Conservation (phyloP, 2,113 vertebrate genomes). For the Microtus richardsoni region DNA sequence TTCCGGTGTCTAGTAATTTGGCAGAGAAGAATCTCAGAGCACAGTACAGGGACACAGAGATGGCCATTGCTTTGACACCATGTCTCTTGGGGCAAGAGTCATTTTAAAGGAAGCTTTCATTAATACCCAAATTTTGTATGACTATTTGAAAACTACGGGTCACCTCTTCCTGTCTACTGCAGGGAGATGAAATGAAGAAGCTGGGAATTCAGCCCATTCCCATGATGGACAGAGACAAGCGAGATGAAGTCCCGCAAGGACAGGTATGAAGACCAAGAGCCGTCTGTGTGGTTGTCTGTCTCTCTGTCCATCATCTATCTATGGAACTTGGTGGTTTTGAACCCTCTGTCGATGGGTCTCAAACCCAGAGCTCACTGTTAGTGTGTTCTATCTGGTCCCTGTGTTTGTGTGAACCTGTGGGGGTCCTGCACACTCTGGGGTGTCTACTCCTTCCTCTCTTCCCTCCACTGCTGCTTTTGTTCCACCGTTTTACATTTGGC, state of each 20-base stretch:
- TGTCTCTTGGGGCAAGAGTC: neutral
- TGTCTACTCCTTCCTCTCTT: neutral
- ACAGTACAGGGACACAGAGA: neutral
- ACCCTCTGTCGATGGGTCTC: neutral
- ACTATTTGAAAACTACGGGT: neutral
- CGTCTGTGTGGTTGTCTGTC: neutral
- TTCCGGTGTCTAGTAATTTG: no score
- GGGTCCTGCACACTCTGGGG: neutral
- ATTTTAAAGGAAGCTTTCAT: neutral
- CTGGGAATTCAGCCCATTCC: conserved; percentile 97
- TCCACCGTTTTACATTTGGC: neutral
- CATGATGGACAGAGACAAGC: conserved; percentile 99
- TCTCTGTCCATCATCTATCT: neutral
- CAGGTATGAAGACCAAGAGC: conserved; percentile 88
- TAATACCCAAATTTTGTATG: neutral
- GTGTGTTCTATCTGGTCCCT: neutral
- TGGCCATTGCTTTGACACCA: no score
- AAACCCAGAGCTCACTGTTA: no score
- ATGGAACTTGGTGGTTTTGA: neutral
- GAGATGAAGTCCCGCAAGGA: conserved; percentile 96
- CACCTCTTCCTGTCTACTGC: neutral
- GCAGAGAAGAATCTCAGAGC: neutral
- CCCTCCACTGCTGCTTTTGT: no score
- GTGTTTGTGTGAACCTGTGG: neutral
- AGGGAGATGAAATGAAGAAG: conserved; percentile 99